Base-by-base conservation (phyloP, 1,140 invertebrate species). In the Asobara japonica region DNA sequence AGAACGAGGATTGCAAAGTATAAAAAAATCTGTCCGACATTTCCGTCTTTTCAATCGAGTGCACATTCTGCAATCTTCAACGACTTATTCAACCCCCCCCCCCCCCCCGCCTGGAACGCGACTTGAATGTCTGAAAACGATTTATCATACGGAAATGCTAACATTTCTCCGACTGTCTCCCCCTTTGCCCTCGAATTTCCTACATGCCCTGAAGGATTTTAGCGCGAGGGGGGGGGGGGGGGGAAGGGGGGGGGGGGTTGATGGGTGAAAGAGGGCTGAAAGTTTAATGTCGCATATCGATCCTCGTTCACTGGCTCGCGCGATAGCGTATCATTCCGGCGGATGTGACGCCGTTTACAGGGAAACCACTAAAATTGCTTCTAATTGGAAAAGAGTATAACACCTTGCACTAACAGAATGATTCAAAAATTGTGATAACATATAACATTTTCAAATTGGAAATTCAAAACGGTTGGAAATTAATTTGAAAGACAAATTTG, bases 271-370 rank as follows among this genome's bases (percentile, higher is more conserved):
- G 51, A 22, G 51, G 51, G 22, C 60, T 80, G 67, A 81, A 81
- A 81, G 48, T 80, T 81, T 81, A 60, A 80, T 79, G 66, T 73
- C 51, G 79, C 79, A 79, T n/a, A n/a, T 80, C 80, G 80, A 81
- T 73, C 77, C n/a, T 45, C 76, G 73, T 45, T 45, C 16, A 16
- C 10, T 48, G 11, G 51, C 56, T 27, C 10, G 48, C 27, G 33
- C 20, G 51, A 27, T 31, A 33, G 31, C 22, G 20, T n/a, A n/a
- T n/a, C n/a, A n/a, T n/a, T n/a, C n/a, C n/a, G n/a, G n/a, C n/a
- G n/a, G n/a, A n/a, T n/a, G n/a, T n/a, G n/a, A n/a, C n/a, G n/a
- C n/a, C n/a, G n/a, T n/a, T n/a, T n/a, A n/a, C n/a, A n/a, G n/a
- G n/a, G n/a, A n/a, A n/a, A n/a, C n/a, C n/a, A n/a, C n/a, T n/a